Conservation (phyloP, 2,113 vertebrate species). For the Periophthalmus modestus region DNA sequence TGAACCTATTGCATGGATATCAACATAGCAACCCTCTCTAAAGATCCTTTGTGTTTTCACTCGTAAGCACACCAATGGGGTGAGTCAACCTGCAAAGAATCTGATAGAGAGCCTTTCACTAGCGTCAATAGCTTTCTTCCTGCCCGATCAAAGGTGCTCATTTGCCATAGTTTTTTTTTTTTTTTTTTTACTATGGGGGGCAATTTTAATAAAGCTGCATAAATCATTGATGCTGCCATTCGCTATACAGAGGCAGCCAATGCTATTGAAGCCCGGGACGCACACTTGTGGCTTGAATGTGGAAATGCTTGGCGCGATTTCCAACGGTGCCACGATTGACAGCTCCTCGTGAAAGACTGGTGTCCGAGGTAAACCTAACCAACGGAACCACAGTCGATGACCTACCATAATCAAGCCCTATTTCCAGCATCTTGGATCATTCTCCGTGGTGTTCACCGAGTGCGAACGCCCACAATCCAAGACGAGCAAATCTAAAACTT, state of each 20-base stretch:
- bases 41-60: constrained; percentile 10
- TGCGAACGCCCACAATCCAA: constrained; percentile 61
- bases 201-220: constrained; percentile 39
- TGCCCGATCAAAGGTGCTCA: constrained; percentile 6
- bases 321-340: constrained; percentile 61
- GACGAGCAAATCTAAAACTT: constrained; percentile 55
- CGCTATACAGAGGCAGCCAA: constrained; percentile 28
- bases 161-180: not conserved
- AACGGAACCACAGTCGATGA: constrained; percentile 64
- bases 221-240: constrained; percentile 42
- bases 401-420: constrained; percentile 73
- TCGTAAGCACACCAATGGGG: constrained; percentile 7
- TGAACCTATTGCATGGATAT: constrained; percentile 4
- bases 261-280: constrained; percentile 37
- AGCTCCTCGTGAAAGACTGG: constrained; percentile 60
- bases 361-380: constrained; percentile 64
- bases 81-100: constrained; percentile 9
- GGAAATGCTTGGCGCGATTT: constrained; percentile 56
- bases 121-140: constrained; percentile 12
- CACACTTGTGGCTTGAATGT: constrained; percentile 49
- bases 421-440: constrained; percentile 57
- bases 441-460: constrained; percentile 63
- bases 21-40: constrained; percentile 3
- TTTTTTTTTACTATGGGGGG: constrained; percentile 11
- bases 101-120: constrained; percentile 9